Conservation (phyloP, 2,113 vertebrate genomes). For the Rhagologus leucostigma region DNA sequence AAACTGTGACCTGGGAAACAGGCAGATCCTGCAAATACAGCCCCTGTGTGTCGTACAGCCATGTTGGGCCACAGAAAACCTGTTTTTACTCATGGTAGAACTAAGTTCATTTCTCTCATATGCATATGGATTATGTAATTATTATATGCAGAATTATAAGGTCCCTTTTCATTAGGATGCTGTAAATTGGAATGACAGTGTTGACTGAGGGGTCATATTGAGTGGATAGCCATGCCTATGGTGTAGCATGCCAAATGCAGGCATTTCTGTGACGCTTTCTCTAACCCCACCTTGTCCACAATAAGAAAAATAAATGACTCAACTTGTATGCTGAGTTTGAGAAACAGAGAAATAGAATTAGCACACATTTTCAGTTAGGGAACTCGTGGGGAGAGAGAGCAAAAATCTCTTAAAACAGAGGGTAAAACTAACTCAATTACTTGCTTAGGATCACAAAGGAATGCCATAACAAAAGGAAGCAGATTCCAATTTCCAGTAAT, state of each 20-base stretch:
- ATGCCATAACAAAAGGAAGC: neutral
- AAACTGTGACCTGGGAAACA: neutral
- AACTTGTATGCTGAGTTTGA: neutral
- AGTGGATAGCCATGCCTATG: neutral
- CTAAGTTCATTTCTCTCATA: neutral
- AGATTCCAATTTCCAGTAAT: neutral
- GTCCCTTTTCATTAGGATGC: neutral
- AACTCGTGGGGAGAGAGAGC: fast-evolving
- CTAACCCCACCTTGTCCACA: neutral
- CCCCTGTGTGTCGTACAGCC: neutral
- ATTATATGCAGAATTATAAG: neutral
- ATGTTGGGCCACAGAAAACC: neutral
- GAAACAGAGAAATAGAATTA: neutral
- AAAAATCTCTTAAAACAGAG: neutral
- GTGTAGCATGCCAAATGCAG: neutral
- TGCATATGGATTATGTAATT: neutral
- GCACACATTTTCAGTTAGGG: neutral
- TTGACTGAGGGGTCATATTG: neutral
- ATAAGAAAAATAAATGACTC: neutral
- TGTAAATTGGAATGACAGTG: neutral
- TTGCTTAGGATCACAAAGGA: neutral
- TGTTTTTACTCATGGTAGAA: neutral
- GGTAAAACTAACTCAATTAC: neutral
- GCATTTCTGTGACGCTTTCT: neutral
- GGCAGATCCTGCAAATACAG: neutral